phyloP scores from a whole-genome alignment of 2,888 invertebrate species.

The Spilosoma lubricipeda region DNA sequence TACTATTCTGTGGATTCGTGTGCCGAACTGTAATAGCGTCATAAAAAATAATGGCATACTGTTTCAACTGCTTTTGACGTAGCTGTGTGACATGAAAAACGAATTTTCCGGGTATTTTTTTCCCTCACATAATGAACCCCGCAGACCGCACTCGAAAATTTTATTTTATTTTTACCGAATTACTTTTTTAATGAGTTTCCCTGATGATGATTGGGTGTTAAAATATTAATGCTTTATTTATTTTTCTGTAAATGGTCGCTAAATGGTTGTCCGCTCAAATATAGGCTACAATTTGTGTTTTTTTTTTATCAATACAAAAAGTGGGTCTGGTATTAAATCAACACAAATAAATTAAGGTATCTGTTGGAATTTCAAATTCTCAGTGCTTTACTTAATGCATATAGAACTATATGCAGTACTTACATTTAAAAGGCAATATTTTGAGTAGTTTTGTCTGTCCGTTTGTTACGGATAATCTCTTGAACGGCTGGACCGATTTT shows the following conservation, averaged over 20 bases:
- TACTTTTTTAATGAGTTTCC: slow-evolving; percentile 45
- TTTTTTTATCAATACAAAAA: background rate
- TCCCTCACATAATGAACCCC: slow-evolving; percentile 38
- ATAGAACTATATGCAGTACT: too few relatives aligned
- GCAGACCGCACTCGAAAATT: slow-evolving; percentile 39
- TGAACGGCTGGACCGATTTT: too few relatives aligned
- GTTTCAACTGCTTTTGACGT: slow-evolving; percentile 63
- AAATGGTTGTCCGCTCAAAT: slow-evolving; percentile 7
- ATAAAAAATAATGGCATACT: slow-evolving; percentile 56
- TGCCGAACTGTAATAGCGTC: slow-evolving; percentile 46
- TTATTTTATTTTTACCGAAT: slow-evolving; percentile 48
- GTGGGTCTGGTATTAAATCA: too few relatives aligned
- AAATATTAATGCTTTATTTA: slow-evolving; percentile 32
- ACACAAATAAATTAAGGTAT: too few relatives aligned
- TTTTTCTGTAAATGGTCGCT: slow-evolving; percentile 14
- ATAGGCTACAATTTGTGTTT: background rate
- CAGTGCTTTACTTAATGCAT: too few relatives aligned
- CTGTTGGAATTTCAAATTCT: too few relatives aligned
- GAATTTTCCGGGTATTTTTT: slow-evolving; percentile 49
- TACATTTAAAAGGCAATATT: too few relatives aligned
- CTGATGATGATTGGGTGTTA: slow-evolving; percentile 42
- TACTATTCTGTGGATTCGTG: slow-evolving; percentile 41
- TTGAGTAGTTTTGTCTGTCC: too few relatives aligned
- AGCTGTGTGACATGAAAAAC: slow-evolving; percentile 56
- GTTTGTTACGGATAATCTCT: background rate